Evolutionary conservation across 2,113 vertebrate species (phyloP).

Genomic region (Empidonax alnorum): DNA sequence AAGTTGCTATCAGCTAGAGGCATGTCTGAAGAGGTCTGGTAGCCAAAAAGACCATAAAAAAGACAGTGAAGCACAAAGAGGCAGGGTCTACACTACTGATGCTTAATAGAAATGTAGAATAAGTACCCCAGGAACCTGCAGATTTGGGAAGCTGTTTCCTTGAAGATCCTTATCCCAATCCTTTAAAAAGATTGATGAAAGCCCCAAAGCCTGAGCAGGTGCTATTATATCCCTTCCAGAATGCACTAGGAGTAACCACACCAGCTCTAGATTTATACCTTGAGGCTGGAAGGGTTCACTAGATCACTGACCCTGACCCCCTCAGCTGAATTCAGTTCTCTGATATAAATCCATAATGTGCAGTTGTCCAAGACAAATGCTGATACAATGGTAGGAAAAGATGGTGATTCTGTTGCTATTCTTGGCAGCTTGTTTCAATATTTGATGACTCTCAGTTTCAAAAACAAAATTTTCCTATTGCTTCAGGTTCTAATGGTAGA

Average conservation of each 20-base stretch:
- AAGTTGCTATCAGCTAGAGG: neutral
- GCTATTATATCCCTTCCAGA: neutral
- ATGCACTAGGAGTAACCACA: neutral
- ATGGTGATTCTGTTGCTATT: neutral
- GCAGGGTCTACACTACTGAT: neutral
- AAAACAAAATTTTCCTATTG: slow-evolving; percentile 25
- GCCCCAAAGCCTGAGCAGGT: neutral
- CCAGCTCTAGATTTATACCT: neutral
- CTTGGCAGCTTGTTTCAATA: neutral
- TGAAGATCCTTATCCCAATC: neutral
- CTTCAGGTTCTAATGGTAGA: slow-evolving; percentile 9
- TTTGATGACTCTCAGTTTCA: neutral
- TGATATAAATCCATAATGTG: neutral
- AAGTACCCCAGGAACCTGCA: neutral
- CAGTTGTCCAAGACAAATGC: neutral
- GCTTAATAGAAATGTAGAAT: neutral
- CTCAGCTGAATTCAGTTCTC: neutral
- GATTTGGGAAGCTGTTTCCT: neutral
- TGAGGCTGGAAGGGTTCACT: neutral
- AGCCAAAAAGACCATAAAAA: neutral
- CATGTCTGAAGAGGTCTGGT: neutral
- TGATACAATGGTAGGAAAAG: neutral
- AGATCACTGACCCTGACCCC: neutral
- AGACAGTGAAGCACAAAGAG: neutral
- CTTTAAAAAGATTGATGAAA: neutral